Evolutionary conservation across 2,113 vertebrate species (phyloP).

Genomic region (Lamprologus speciosus): DNA sequence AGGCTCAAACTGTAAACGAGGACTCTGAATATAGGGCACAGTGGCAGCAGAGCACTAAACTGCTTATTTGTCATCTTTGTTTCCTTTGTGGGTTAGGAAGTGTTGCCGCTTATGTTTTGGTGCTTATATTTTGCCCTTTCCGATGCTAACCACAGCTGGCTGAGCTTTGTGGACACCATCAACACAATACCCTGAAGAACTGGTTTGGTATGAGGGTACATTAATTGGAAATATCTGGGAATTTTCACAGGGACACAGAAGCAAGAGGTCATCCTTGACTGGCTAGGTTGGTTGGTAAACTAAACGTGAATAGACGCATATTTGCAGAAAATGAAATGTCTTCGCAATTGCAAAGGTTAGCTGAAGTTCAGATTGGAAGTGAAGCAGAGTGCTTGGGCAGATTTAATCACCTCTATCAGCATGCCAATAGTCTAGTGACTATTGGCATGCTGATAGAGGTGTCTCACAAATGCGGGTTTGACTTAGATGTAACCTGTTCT

Average conservation of each 20-base stretch:
- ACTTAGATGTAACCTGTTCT: not conserved
- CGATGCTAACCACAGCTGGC: not conserved
- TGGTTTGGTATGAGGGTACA: slow-evolving; percentile 20
- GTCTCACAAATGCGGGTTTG: not conserved
- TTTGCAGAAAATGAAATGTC: not conserved
- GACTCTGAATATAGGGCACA: not conserved
- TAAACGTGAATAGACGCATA: slow-evolving; percentile 6
- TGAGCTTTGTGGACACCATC: slow-evolving; percentile 48
- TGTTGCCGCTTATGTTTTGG: slow-evolving; percentile 22
- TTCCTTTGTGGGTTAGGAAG: slow-evolving; percentile 29
- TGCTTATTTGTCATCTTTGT: not conserved
- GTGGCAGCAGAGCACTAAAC: not conserved
- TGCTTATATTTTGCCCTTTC: slow-evolving; percentile 26
- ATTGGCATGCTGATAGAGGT: slow-evolving; percentile 26
- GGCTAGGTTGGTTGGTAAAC: not conserved
- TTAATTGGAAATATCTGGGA: slow-evolving; percentile 23
- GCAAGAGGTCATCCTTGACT: not conserved
- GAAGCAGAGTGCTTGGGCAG: not conserved
- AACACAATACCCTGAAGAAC: slow-evolving; percentile 27
- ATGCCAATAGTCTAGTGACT: not conserved
- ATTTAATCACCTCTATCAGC: not conserved
- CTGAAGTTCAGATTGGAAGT: not conserved
- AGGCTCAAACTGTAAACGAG: not conserved
- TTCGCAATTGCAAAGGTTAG: not conserved
- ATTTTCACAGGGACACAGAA: not conserved